Conservation (phyloP, 2,797 vertebrate species). For the Eutrigla gurnardus region DNA sequence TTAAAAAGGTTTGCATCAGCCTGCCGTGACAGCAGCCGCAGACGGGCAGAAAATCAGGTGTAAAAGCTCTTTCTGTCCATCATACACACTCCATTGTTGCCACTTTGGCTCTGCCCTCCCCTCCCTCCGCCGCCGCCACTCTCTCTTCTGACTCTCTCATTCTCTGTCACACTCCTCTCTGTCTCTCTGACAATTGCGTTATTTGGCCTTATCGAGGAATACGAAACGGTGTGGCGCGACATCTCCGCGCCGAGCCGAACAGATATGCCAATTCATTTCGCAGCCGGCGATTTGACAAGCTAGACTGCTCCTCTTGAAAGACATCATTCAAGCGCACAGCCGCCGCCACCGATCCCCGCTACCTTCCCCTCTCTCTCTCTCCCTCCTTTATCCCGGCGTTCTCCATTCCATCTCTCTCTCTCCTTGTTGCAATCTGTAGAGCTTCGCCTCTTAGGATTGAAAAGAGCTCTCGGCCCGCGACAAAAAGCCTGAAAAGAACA, state of each 20-base stretch:
- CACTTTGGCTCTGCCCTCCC: conserved; percentile 36
- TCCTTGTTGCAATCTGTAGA: conserved; percentile 82
- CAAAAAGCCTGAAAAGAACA: conserved; percentile 83
- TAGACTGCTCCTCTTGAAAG: conserved; percentile 99
- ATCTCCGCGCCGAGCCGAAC: conserved; percentile 90
- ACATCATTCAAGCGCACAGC: conserved; percentile 92
- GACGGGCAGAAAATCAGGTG: conserved; percentile 65
- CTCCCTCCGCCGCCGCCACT: conserved; percentile 26
- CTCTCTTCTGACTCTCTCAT: conserved; percentile 71
- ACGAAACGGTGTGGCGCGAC: conserved; percentile 94
- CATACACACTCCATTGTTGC: conserved; percentile 76
- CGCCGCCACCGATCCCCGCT: conserved; percentile 80
- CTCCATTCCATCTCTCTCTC: conserved; percentile 75
- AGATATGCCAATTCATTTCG: conserved; percentile 98
- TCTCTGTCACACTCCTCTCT: conserved; percentile 78
- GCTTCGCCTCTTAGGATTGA: conserved; percentile 87
- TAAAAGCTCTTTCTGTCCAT: conserved; percentile 72
- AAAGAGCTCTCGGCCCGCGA: conserved; percentile 84
- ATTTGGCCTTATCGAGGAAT: conserved; percentile 96
- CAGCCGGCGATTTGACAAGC: conserved; percentile 96
- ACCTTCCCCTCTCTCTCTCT: conserved; percentile 69
- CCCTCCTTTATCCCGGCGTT: conserved; percentile 68
- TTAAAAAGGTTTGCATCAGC: conserved; percentile 70
- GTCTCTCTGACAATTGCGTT: conserved; percentile 94
- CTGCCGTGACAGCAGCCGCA: conserved; percentile 45